Conservation (phyloP, 1,140 invertebrate species). For the Danaus plexippus region DNA sequence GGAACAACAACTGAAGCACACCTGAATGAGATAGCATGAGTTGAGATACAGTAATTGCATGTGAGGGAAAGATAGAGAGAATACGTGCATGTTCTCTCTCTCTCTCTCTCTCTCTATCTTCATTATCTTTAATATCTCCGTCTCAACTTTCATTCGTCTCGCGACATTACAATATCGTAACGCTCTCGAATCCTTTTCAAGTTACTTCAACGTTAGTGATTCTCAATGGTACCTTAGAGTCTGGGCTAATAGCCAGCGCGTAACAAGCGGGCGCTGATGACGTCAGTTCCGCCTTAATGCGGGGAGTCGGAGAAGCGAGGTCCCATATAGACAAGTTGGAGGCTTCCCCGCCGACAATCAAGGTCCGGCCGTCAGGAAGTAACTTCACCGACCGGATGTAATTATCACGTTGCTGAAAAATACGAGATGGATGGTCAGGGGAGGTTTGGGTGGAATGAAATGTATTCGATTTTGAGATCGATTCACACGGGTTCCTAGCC, state of each 20-base stretch:
- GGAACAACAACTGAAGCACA: conserved; percentile 97
- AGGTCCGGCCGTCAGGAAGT: conserved; percentile 93
- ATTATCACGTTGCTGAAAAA: conserved; percentile 89
- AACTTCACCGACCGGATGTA: conserved; percentile 98
- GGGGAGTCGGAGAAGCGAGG: conserved; percentile 88
- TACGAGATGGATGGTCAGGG: conserved; percentile 2
- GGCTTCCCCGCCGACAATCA: conserved; percentile 98
- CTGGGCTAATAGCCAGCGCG: conserved; percentile 95
- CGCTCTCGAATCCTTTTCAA: too few species aligned
- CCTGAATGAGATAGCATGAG: conserved; percentile 73
- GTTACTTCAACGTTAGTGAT: too few species aligned
- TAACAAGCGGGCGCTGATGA: conserved; percentile 97
- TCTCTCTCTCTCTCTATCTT: too few species aligned
- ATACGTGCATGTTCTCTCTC: too few species aligned
- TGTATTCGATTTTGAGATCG: too few species aligned
- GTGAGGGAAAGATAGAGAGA: too few species aligned
- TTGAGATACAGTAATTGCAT: too few species aligned
- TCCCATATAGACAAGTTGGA: conserved; percentile 98
- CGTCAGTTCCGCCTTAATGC: conserved; percentile 94
- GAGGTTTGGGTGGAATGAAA: neutral
- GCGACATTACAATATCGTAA: too few species aligned
- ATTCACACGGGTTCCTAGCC: too few species aligned
- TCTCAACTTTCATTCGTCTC: too few species aligned
- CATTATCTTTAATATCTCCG: too few species aligned
- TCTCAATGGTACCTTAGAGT: conserved; percentile 81